Evolutionary conservation across 1,140 invertebrate species (phyloP).

Genomic region (Anthonomus grandis): DNA sequence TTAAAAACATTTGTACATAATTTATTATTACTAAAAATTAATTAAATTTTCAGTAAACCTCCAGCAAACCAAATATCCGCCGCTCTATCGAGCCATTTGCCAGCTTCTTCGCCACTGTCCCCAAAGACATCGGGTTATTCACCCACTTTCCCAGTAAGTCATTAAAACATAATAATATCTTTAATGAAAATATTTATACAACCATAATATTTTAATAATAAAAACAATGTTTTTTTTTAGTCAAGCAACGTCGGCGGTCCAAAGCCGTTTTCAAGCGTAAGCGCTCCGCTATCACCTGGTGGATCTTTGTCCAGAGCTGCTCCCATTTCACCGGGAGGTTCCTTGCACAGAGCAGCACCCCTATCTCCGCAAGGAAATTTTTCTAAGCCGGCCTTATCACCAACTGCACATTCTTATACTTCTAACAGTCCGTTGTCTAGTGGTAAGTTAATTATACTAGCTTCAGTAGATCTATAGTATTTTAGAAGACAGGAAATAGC

Average conservation of each 20-base stretch:
- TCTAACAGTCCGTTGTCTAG: conserved; percentile 42
- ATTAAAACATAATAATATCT: too few species aligned
- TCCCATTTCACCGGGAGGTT: conserved; percentile 47
- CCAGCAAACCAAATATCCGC: conserved; percentile 65
- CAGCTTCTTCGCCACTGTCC: conserved; percentile 53
- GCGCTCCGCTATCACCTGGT: conserved; percentile 46
- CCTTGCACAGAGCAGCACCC: conserved; percentile 36
- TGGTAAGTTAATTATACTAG: too few species aligned
- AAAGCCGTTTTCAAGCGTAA: conserved; percentile 58
- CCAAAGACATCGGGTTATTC: conserved; percentile 47
- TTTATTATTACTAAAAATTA: not conserved
- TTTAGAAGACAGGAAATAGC: too few species aligned
- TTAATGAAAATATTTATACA: not conserved
- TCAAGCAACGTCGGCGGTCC: conserved; percentile 41
- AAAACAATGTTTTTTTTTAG: conserved; percentile 3
- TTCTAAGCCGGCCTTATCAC: conserved; percentile 52
- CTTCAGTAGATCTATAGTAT: too few species aligned
- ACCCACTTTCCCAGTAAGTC: conserved; percentile 43
- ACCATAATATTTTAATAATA: not conserved
- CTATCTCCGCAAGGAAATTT: too few species aligned
- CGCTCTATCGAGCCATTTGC: conserved; percentile 53
- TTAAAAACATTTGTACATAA: not conserved
- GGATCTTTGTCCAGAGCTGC: conserved; percentile 49
- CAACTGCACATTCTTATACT: conserved; percentile 52
- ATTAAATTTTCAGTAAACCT: conserved; percentile 51